Evolutionary conservation across 1,140 invertebrate genomes (phyloP).

Genomic region (Drosophila aff.): DNA sequence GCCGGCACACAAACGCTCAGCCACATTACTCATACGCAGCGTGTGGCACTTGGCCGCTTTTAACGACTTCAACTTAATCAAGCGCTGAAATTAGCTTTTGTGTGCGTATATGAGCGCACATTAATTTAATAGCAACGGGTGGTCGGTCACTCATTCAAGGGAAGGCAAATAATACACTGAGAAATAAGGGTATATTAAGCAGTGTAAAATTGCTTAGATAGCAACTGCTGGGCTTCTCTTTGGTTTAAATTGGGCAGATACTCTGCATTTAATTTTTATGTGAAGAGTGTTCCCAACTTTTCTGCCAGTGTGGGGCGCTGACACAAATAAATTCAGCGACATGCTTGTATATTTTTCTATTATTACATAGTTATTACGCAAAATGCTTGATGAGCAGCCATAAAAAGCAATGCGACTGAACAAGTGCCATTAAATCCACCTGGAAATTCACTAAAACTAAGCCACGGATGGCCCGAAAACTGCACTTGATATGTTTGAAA

Average conservation of each 20-base stretch:
- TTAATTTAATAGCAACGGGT: constrained; percentile 78
- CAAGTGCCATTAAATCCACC: constrained; percentile 78
- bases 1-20: constrained; percentile 36
- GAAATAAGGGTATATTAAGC: not conserved
- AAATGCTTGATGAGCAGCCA: constrained; percentile 57
- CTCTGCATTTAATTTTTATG: not conserved
- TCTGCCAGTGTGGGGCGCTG: constrained; percentile 31
- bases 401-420: constrained; percentile 54
- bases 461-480: constrained; percentile 46
- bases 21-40: constrained; percentile 79
- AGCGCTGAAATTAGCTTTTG: constrained; percentile 82
- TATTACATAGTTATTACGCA: constrained; percentile 58
- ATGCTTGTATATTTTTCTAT: constrained; percentile 54
- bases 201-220: too few species aligned
- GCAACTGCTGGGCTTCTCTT: not conserved
- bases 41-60: constrained; percentile 73
- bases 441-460: constrained; percentile 70
- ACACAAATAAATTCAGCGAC: constrained; percentile 37
- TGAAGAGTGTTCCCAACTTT: not conserved
- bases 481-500: constrained; percentile 77
- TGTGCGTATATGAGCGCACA: constrained; percentile 81
- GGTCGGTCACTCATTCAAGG: constrained; percentile 40
- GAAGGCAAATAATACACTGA: constrained; percentile 25
- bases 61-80: constrained; percentile 83
- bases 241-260: fast-evolving